Conservation (phyloP, 2,113 vertebrate genomes). For the Orientallactaga bullata region DNA sequence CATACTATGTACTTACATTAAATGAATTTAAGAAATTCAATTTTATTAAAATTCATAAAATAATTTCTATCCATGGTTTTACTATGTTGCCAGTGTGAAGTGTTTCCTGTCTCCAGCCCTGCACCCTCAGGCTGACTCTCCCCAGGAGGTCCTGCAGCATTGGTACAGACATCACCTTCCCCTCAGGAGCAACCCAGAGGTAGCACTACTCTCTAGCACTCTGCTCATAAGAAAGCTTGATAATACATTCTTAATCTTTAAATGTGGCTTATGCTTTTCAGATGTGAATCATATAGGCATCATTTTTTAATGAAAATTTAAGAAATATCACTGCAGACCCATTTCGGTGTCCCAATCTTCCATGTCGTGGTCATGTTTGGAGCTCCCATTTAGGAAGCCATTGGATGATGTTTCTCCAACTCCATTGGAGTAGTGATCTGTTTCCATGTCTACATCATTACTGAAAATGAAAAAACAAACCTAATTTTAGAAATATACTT, state of each 20-base stretch:
- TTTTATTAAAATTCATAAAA: slow-evolving; percentile 1
- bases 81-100: neutral
- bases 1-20: neutral
- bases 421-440: slow-evolving; percentile 98
- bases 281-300: slow-evolving; percentile 86
- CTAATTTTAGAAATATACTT: slow-evolving; percentile 67
- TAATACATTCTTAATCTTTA: neutral
- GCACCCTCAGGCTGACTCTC: neutral
- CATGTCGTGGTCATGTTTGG: slow-evolving; percentile 94
- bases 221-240: neutral
- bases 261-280: slow-evolving; percentile 64
- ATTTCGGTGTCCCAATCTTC: slow-evolving; percentile 99
- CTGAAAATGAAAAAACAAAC: slow-evolving; percentile 86
- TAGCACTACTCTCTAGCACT: neutral
- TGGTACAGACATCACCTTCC: neutral
- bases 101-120: neutral
- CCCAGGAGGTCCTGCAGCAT: neutral
- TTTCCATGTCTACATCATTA: slow-evolving; percentile 98
- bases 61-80: neutral
- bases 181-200: neutral
- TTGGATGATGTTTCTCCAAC: slow-evolving; percentile 97
- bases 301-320: slow-evolving; percentile 88
- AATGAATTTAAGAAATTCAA: neutral
- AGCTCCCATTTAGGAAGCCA: slow-evolving; percentile 98
- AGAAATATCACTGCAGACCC: slow-evolving; percentile 94